Evolutionary conservation across 2,888 invertebrate species (phyloP).

Genomic region (Apotomis betuletana): DNA sequence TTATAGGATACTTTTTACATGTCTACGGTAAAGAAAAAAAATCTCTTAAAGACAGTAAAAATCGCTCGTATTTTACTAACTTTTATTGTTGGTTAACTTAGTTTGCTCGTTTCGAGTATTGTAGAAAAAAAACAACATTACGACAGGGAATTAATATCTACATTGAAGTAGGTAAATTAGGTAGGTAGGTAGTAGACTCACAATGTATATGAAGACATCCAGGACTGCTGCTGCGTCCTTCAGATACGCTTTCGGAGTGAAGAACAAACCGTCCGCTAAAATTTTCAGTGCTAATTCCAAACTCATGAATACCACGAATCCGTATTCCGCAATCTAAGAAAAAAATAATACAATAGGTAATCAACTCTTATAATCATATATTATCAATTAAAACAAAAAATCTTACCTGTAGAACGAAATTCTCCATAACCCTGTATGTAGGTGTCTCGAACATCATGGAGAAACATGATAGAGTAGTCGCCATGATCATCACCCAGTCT

Average conservation of each 20-base stretch:
- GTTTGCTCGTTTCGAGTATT: no score
- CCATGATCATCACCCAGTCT: slow-evolving; percentile 99
- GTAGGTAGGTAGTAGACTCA: slow-evolving; percentile 71
- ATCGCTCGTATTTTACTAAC: no score
- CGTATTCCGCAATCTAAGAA: slow-evolving; percentile 93
- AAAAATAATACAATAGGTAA: not conserved
- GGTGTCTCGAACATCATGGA: slow-evolving; percentile 99
- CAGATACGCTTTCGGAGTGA: slow-evolving; percentile 99
- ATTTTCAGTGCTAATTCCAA: slow-evolving; percentile 97
- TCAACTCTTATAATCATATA: no score
- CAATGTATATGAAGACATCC: slow-evolving; percentile 98
- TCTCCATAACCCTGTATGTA: slow-evolving; percentile 95
- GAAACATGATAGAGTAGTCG: slow-evolving; percentile 97
- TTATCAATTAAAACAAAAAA: no score
- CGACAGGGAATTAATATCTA: no score
- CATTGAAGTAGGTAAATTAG: not conserved
- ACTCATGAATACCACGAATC: slow-evolving; percentile 99
- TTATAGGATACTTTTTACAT: no score
- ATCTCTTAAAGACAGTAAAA: no score
- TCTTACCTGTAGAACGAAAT: slow-evolving; percentile 90
- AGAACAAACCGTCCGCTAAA: slow-evolving; percentile 98
- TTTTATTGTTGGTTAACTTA: no score
- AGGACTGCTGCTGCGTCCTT: slow-evolving; percentile 98
- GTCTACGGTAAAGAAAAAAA: no score
- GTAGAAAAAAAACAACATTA: no score